Evolutionary conservation across 1,140 invertebrate species (phyloP).

Genomic region (Charaxes varanes): DNA sequence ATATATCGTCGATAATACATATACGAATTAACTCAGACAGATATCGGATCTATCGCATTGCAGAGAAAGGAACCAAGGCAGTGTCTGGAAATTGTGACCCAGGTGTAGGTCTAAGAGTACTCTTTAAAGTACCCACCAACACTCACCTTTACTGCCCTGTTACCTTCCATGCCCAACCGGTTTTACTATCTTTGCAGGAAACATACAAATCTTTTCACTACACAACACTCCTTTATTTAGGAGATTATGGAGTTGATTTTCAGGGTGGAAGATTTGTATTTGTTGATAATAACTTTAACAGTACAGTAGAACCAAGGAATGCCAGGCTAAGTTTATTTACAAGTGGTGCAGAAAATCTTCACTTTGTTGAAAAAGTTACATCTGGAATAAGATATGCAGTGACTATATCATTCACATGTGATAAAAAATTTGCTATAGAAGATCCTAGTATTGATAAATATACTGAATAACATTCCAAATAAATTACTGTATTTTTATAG

Average conservation of each 20-base stretch:
- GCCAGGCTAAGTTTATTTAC: slow-evolving; percentile 89
- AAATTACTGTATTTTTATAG: neutral
- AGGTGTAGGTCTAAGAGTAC: too few relatives aligned
- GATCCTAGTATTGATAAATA: slow-evolving; percentile 73
- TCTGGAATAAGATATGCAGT: slow-evolving; percentile 85
- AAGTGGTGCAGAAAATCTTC: slow-evolving; percentile 89
- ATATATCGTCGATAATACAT: too few relatives aligned
- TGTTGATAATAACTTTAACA: slow-evolving; percentile 82
- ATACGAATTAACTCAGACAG: too few relatives aligned
- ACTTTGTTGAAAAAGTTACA: slow-evolving; percentile 87
- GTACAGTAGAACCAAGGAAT: slow-evolving; percentile 84
- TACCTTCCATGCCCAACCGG: too few relatives aligned
- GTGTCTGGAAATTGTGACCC: too few relatives aligned
- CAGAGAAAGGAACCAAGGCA: too few relatives aligned
- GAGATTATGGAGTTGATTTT: slow-evolving; percentile 84
- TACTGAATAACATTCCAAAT: slow-evolving; percentile 26
- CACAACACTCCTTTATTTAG: slow-evolving; percentile 87
- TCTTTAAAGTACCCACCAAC: too few relatives aligned
- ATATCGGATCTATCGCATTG: too few relatives aligned
- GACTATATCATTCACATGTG: slow-evolving; percentile 91
- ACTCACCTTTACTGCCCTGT: too few relatives aligned
- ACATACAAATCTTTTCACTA: slow-evolving; percentile 91
- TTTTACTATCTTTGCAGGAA: slow-evolving; percentile 76
- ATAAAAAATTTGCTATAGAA: slow-evolving; percentile 77
- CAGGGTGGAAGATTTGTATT: slow-evolving; percentile 89